Base-by-base conservation (phyloP, 2,113 vertebrate genomes). In the Sakesphorus luctuosus region DNA sequence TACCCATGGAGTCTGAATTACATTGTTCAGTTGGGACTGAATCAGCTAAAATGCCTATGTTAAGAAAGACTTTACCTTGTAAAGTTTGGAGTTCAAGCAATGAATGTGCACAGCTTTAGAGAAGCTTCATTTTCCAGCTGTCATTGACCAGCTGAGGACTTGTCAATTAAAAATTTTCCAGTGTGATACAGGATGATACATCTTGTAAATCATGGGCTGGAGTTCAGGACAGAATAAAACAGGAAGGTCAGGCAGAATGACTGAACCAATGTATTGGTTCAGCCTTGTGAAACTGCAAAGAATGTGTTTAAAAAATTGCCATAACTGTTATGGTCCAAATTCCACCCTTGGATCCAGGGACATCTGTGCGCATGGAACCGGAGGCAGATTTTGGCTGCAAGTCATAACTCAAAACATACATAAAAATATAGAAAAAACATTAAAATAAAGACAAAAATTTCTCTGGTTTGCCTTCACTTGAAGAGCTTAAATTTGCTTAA, bases 111-210 rank as follows among this genome's bases (percentile, higher is more conserved):
- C 6, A 17, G 3, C 4, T 87, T 83, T 80, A 67, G 35, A 76
- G 49, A 66, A 62, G 21, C 10, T 77, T 77, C 35, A 16, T 75
- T 88, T 79, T 61, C 18, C 47, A 28, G 6, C 44, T 87, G 28
- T 36, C 36, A 81, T 62, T 80, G 31, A 86, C 44, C 79, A 79
- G 14, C 31, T 19, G 21, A 66, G 82, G 59, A 44, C 6, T 49
- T 61, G 24, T 5, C 13, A 58, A 43, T 80, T 61, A 58, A 62
- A 72, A 56, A 33, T 18, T 93, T 94, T 89, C 52, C 38, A 43
- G 21, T 23, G 19, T 0, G 0, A 35, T 50, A 33, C 4, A 35
- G 21, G 6, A 19, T 8, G 7, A 77, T 58, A 25, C 3, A 35
- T 59, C 47, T 83, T 78, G 25, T 50, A 78, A 81, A 58, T 74